Evolutionary conservation across 2,113 vertebrate species (phyloP).

Genomic region (Bufo gargarizans): DNA sequence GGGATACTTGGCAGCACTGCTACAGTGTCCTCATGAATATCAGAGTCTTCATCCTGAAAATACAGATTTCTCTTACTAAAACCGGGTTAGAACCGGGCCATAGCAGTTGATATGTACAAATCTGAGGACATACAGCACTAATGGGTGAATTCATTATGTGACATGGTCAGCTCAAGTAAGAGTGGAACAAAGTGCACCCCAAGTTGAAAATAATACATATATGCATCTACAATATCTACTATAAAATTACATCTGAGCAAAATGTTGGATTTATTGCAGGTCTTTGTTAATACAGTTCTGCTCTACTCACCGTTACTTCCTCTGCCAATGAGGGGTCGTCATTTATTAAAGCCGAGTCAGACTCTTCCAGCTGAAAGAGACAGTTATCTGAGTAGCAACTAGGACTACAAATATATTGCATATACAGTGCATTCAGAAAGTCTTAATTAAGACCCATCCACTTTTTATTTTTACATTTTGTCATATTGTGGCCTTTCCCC

Average conservation of each 20-base stretch:
- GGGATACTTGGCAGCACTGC: constrained; percentile 14
- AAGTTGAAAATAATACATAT: neutral
- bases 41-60: constrained; percentile 31
- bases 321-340: constrained; percentile 64
- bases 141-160: neutral
- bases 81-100: neutral
- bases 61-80: neutral
- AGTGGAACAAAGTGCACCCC: too few relatives aligned
- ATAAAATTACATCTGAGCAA: neutral
- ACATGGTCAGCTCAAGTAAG: neutral
- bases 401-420: neutral
- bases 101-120: neutral
- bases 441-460: too few relatives aligned
- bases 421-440: neutral
- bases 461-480: too few relatives aligned
- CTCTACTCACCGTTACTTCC: constrained; percentile 61
- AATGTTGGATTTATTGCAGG: neutral
- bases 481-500: too few relatives aligned
- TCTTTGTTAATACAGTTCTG: neutral
- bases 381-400: neutral
- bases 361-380: constrained; percentile 64
- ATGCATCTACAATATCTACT: neutral
- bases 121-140: neutral
- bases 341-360: neutral
- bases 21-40: neutral